Percentiles rank a stretch among this genome's conserved stretches.
Evolutionary conservation across 1,140 invertebrate genomes (phyloP).

Genomic region (Calliopsis andreniformis): DNA sequence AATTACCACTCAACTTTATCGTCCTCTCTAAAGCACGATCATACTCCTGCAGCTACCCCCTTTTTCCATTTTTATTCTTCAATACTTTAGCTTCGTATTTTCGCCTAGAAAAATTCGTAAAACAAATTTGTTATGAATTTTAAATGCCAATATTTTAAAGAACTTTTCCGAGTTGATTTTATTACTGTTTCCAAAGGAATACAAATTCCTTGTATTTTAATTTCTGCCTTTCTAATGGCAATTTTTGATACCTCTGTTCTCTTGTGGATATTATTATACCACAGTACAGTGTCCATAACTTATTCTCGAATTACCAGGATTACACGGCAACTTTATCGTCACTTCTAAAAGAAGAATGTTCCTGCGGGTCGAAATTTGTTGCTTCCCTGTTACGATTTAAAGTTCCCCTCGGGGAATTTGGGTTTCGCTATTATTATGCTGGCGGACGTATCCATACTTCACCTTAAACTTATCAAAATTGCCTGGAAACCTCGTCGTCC

Average conservation of each 20-base stretch:
- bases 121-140: too few relatives aligned
- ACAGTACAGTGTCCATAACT: background rate
- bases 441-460: background rate
- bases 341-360: background rate
- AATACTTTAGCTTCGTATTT: background rate
- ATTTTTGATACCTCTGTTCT: too few relatives aligned
- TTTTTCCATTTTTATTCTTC: background rate
- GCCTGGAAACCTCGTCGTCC: background rate
- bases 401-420: background rate
- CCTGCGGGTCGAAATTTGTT: background rate
- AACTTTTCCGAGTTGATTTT: too few relatives aligned
- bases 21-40: background rate
- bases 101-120: too few relatives aligned
- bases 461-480: background rate
- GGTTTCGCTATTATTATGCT: background rate
- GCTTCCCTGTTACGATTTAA: background rate
- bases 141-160: too few relatives aligned
- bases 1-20: background rate
- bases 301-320: slow-evolving; percentile 4
- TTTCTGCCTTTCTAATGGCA: too few relatives aligned
- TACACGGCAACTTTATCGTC: background rate
- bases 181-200: too few relatives aligned
- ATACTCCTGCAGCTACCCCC: too few relatives aligned
- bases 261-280: too few relatives aligned
- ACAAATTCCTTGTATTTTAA: too few relatives aligned